A percentile compares a stretch with the other conserved stretches of the same genome.
These are phyloP conservation scores for Acromyrmex heyeri DNA, from an alignment of 1,140 invertebrate genomes.

Conservation along the genomic window DNA sequence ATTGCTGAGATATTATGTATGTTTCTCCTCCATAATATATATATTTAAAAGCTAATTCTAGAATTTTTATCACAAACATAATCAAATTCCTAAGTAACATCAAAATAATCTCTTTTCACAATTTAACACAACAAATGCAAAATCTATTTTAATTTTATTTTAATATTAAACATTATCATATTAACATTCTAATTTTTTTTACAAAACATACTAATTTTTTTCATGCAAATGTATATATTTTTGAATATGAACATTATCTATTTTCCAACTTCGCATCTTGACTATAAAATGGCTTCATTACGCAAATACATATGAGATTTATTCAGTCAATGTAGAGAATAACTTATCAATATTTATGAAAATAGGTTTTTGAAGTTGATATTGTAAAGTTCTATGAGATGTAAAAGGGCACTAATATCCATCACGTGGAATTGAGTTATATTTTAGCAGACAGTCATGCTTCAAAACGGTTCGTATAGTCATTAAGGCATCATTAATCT, in stretches of 20 bases:
- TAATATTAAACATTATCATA: neutral
- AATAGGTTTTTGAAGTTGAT: neutral
- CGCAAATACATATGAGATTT: neutral
- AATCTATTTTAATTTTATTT: constrained; percentile 1
- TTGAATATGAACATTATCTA: constrained; percentile 14
- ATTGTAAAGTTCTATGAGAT: constrained; percentile 15
- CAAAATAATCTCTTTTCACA: neutral
- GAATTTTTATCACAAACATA: neutral
- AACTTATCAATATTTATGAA: constrained; percentile 28
- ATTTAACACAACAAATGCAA: neutral
- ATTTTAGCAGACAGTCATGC: constrained; percentile 79
- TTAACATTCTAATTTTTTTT: neutral
- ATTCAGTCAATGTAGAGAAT: neutral
- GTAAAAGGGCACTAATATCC: constrained; percentile 50
- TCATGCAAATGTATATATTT: neutral
- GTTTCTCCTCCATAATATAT: neutral
- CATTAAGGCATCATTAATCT: constrained; percentile 85
- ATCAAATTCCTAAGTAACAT: neutral
- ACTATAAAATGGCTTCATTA: neutral
- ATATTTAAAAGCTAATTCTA: neutral
- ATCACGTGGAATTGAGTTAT: constrained; percentile 74
- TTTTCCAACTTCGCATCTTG: neutral
- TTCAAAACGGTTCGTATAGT: constrained; percentile 78
- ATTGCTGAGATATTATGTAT: neutral
- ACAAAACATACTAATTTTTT: neutral